A percentile compares a stretch with the other conserved stretches of the same genome.
phyloP scores from a whole-genome alignment of 1,140 invertebrate species.

The Diorhabda sublineata region DNA sequence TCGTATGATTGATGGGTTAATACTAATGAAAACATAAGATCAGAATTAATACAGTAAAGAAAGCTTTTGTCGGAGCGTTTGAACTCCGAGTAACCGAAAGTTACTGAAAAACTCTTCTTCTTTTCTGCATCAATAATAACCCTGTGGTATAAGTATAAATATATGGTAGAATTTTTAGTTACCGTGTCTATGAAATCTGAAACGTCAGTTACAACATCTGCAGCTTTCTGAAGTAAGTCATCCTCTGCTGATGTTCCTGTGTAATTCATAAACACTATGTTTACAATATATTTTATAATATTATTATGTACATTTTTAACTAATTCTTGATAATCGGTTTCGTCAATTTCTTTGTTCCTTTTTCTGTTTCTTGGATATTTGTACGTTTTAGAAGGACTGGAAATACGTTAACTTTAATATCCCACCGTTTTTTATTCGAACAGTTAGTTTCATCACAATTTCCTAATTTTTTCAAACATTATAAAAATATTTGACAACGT shows the following conservation, averaged over 20 bases:
- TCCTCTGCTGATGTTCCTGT: slow-evolving; percentile 23
- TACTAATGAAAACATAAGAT: no score
- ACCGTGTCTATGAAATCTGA: slow-evolving; percentile 27
- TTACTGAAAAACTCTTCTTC: not conserved
- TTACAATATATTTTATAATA: slow-evolving; percentile 25
- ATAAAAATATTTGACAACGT: no score
- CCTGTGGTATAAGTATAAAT: not conserved
- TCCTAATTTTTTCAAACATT: no score
- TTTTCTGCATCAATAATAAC: not conserved
- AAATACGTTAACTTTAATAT: no score
- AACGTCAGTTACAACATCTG: slow-evolving; percentile 32
- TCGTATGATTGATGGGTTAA: no score
- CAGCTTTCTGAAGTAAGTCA: slow-evolving; percentile 27
- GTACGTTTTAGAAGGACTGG: no score
- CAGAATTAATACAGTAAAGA: no score
- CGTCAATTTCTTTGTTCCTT: not conserved
- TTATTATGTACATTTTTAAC: slow-evolving; percentile 17
- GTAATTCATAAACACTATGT: slow-evolving; percentile 24
- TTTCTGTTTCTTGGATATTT: no score
- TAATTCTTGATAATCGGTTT: slow-evolving; percentile 1
- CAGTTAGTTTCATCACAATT: no score
- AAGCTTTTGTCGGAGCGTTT: no score
- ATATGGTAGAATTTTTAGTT: slow-evolving; percentile 4
- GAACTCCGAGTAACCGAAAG: no score
- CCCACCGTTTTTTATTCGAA: no score